Conservation (phyloP, 1,140 invertebrate species). For the Papilio polyxenes region DNA sequence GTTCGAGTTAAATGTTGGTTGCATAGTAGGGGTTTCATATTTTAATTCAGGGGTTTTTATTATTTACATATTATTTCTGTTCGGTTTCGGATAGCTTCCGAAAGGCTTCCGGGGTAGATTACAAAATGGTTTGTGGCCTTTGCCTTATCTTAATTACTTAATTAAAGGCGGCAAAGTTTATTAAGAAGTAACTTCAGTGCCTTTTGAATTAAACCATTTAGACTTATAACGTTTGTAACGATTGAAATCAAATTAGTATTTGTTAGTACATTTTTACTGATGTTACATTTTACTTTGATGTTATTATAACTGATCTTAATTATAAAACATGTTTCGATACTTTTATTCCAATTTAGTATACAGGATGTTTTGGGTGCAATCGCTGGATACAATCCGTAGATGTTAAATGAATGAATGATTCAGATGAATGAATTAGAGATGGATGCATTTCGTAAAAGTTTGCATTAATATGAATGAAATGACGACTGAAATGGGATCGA, state of each 20-base stretch:
- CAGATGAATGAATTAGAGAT: too few relatives aligned
- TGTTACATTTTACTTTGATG: too few relatives aligned
- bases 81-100: constrained; percentile 66
- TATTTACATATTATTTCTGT: constrained; percentile 65
- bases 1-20: constrained; percentile 10
- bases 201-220: constrained; percentile 35
- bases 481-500: too few relatives aligned
- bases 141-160: constrained; percentile 74
- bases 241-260: constrained; percentile 45
- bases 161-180: constrained; percentile 60
- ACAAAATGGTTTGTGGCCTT: constrained; percentile 63
- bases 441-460: too few relatives aligned
- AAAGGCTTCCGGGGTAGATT: constrained; percentile 69
- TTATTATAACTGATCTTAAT: background rate
- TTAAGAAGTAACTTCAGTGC: constrained; percentile 48
- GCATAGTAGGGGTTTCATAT: constrained; percentile 49
- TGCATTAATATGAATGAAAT: too few relatives aligned
- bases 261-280: constrained; percentile 16
- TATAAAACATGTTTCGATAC: background rate
- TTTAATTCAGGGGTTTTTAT: constrained; percentile 57
- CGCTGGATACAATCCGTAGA: too few relatives aligned
- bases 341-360: background rate
- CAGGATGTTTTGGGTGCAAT: background rate
- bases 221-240: constrained; percentile 42
- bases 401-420: too few relatives aligned